A percentile compares a stretch with the other conserved stretches of the same genome.
phyloP scores from a whole-genome alignment of 2,797 vertebrate genomes.

The Hozukius guyotensis region DNA sequence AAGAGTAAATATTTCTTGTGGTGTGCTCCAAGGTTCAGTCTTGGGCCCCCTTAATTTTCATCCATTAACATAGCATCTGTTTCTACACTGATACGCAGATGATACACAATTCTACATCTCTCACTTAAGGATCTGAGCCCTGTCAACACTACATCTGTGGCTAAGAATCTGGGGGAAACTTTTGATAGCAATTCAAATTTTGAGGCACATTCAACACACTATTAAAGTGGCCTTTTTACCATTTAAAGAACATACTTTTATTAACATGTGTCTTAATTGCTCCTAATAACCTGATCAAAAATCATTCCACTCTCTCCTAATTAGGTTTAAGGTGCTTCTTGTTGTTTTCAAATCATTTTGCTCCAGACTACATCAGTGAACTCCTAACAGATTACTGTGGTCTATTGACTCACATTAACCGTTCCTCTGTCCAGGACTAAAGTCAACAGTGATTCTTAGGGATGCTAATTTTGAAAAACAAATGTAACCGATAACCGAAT shows the following conservation, averaged over 20 bases:
- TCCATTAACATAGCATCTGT: background rate
- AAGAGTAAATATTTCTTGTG: background rate
- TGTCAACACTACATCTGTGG: background rate
- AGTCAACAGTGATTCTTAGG: background rate
- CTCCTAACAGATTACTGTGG: background rate
- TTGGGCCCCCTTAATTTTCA: background rate
- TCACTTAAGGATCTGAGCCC: background rate
- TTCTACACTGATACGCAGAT: background rate
- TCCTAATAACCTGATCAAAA: background rate
- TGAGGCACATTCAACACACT: background rate
- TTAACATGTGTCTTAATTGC: too few species aligned
- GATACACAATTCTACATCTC: background rate
- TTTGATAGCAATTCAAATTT: background rate
- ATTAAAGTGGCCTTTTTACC: background rate
- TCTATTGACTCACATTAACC: background rate
- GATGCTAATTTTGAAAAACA: too few species aligned
- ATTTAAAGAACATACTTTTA: background rate
- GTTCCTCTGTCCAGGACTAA: background rate
- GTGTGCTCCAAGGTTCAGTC: constrained; percentile 13
- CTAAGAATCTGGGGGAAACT: background rate
- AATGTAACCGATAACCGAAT: too few species aligned
- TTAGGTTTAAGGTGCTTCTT: background rate
- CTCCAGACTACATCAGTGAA: background rate
- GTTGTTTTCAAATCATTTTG: background rate
- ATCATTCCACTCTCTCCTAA: background rate